Conservation (phyloP, 2,113 vertebrate species). For the Upupa epops region DNA sequence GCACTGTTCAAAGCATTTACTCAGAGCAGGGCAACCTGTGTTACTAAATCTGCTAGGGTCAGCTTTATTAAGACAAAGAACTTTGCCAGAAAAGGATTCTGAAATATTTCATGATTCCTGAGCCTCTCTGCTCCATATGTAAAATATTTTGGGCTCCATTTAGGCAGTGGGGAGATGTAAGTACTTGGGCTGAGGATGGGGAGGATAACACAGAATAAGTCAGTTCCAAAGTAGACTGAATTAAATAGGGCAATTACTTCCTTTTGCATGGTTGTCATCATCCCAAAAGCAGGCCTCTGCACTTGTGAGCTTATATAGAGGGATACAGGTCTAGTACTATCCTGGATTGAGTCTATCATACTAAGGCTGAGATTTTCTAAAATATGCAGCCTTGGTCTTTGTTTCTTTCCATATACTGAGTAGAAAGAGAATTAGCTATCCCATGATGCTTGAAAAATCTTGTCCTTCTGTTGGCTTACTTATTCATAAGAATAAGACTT, state of each 20-base stretch:
- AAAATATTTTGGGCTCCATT: background rate
- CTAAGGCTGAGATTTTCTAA: background rate
- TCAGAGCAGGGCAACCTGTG: fast-evolving
- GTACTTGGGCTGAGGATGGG: background rate
- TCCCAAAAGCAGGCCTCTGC: background rate
- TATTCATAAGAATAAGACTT: background rate
- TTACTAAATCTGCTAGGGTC: background rate
- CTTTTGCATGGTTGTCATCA: background rate
- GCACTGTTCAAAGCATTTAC: background rate
- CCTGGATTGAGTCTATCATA: background rate
- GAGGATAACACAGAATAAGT: background rate
- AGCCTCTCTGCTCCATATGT: background rate
- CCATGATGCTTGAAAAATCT: background rate
- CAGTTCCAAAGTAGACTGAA: background rate
- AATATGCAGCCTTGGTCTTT: background rate
- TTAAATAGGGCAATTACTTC: background rate
- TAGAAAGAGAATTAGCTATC: background rate
- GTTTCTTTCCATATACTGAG: background rate
- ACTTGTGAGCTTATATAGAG: background rate
- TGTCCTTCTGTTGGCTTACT: background rate
- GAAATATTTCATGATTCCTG: background rate
- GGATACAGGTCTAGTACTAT: background rate
- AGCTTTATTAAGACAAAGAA: background rate
- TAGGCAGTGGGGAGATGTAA: background rate
- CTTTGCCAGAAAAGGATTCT: background rate